Evolutionary conservation across 2,797 vertebrate genomes (phyloP).

Genomic region (Triplophysa bombifrons): DNA sequence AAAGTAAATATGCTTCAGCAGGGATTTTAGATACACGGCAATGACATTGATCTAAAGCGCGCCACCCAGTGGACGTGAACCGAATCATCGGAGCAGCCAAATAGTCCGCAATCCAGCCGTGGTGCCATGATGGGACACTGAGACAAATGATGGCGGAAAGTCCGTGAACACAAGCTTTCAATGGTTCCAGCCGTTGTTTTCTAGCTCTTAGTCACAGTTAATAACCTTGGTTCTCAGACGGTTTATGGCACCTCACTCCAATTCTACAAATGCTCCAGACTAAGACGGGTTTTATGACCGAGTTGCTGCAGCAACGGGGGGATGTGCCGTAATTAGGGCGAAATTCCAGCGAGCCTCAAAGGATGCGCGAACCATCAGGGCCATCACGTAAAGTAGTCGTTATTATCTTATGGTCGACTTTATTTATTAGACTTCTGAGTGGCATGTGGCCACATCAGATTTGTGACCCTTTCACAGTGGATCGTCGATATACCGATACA

Average conservation of each 20-base stretch:
- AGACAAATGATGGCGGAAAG: slow-evolving; percentile 74
- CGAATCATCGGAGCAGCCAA: background rate
- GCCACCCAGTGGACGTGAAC: slow-evolving; percentile 87
- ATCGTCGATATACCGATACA: slow-evolving; percentile 28
- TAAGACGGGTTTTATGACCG: slow-evolving; percentile 89
- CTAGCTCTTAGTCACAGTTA: slow-evolving; percentile 63
- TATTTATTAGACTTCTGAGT: slow-evolving; percentile 66
- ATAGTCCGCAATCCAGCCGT: slow-evolving; percentile 63
- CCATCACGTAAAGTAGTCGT: slow-evolving; percentile 67
- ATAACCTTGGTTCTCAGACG: slow-evolving; percentile 88
- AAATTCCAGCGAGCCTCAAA: slow-evolving; percentile 88
- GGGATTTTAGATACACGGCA: slow-evolving; percentile 82
- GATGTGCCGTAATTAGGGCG: slow-evolving; percentile 91
- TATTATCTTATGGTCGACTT: slow-evolving; percentile 73
- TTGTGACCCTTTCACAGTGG: slow-evolving; percentile 19
- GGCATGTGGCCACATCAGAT: slow-evolving; percentile 50
- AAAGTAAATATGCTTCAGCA: slow-evolving; percentile 39
- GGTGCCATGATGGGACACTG: slow-evolving; percentile 60
- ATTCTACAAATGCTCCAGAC: slow-evolving; percentile 84
- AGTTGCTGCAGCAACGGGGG: slow-evolving; percentile 92
- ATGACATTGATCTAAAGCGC: slow-evolving; percentile 98
- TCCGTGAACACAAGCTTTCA: slow-evolving; percentile 75
- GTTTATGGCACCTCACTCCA: slow-evolving; percentile 87
- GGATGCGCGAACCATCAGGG: slow-evolving; percentile 80
- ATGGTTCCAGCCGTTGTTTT: slow-evolving; percentile 74